Evolutionary conservation across 2,888 invertebrate genomes (phyloP).

Genomic region (Diaperis boleti): DNA sequence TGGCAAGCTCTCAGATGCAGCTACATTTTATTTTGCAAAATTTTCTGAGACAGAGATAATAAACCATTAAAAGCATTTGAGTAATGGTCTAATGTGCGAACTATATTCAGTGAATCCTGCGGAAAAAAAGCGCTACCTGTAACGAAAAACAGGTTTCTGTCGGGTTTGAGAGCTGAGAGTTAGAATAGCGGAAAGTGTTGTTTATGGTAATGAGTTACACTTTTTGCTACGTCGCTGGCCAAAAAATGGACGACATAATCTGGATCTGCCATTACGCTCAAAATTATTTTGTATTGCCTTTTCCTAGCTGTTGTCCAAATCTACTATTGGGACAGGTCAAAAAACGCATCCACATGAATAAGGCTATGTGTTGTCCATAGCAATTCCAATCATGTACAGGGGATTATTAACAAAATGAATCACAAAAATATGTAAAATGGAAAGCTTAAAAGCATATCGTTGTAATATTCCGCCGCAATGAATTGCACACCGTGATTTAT

Average conservation of each 20-base stretch:
- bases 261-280: too few relatives aligned
- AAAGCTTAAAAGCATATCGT: constrained; percentile 15
- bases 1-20: constrained; percentile 3
- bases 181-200: neutral
- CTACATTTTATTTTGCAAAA: too few relatives aligned
- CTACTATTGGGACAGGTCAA: too few relatives aligned
- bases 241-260: too few relatives aligned
- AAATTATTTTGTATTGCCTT: too few relatives aligned
- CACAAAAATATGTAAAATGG: neutral
- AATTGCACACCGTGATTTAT: constrained; percentile 11
- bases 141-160: constrained; percentile 10
- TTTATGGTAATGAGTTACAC: neutral
- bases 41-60: too few relatives aligned
- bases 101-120: constrained; percentile 7
- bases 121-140: neutral
- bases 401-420: constrained; percentile 16
- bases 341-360: too few relatives aligned
- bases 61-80: constrained; percentile 19
- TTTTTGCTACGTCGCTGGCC: neutral
- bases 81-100: constrained; percentile 10
- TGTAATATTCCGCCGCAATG: constrained; percentile 18
- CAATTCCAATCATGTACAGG: too few relatives aligned
- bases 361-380: too few relatives aligned
- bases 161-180: neutral
- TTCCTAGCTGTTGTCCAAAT: too few relatives aligned